Conservation (phyloP, 2,113 vertebrate species). For the Piaya cayana region DNA sequence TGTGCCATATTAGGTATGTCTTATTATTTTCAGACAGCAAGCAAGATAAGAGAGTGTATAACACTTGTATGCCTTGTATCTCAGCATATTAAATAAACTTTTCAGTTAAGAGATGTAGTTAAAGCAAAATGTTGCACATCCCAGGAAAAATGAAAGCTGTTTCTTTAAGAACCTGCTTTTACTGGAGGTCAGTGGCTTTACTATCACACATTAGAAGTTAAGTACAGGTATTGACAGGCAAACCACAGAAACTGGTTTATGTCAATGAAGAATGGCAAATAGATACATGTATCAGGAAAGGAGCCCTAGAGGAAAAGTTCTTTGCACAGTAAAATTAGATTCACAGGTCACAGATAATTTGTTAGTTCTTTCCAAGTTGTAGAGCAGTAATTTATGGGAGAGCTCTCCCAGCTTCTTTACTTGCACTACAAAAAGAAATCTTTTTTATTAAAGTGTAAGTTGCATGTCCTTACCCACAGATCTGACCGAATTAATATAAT, state of each 20-base stretch:
- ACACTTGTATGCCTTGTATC: background rate
- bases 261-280: slow-evolving; percentile 12
- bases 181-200: background rate
- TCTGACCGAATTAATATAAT: background rate
- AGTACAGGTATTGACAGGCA: background rate
- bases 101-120: background rate
- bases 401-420: background rate
- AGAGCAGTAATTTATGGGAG: background rate
- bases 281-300: background rate
- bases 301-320: background rate
- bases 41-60: background rate
- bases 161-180: background rate
- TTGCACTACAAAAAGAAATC: background rate
- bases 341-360: slow-evolving; percentile 28
- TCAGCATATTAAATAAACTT: background rate
- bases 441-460: background rate
- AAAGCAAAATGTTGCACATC: background rate
- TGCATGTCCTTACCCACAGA: background rate
- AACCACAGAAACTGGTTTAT: slow-evolving; percentile 7
- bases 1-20: background rate
- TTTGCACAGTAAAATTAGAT: slow-evolving; percentile 46
- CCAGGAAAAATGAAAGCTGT: background rate
- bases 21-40: background rate
- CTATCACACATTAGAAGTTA: slow-evolving; percentile 1
- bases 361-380: slow-evolving; percentile 15